phyloP scores from a whole-genome alignment of 2,888 invertebrate species.

The Drosophila phalerata region DNA sequence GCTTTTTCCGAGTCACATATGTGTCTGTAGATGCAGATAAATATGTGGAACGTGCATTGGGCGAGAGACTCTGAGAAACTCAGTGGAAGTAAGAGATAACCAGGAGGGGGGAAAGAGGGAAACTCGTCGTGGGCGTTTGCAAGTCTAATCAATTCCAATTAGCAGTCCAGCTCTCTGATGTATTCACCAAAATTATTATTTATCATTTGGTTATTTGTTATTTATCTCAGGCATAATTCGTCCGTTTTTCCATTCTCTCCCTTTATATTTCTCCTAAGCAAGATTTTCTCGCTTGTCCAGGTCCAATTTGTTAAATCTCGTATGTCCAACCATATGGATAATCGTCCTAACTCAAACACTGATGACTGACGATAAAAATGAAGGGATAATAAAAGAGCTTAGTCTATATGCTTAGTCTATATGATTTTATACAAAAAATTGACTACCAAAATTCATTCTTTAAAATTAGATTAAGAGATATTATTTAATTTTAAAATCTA shows the following conservation, averaged over 20 bases:
- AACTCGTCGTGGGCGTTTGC: slow-evolving; percentile 30
- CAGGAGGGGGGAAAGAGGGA: not conserved
- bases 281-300: slow-evolving; percentile 21
- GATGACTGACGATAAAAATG: slow-evolving; percentile 4
- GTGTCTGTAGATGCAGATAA: slow-evolving; percentile 82
- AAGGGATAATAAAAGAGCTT: not conserved
- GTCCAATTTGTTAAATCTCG: slow-evolving; percentile 24
- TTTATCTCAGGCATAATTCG: slow-evolving; percentile 65
- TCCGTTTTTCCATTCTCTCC: not conserved
- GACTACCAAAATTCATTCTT: too few species aligned
- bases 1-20: slow-evolving; percentile 70
- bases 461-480: too few species aligned
- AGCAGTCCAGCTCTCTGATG: slow-evolving; percentile 84
- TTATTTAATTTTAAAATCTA: too few species aligned
- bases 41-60: slow-evolving; percentile 81
- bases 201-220: slow-evolving; percentile 84
- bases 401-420: not conserved
- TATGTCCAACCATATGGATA: slow-evolving; percentile 36
- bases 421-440: too few species aligned
- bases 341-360: slow-evolving; percentile 9
- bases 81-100: not conserved
- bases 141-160: slow-evolving; percentile 85
- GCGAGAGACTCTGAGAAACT: slow-evolving; percentile 20
- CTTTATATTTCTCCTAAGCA: not conserved
- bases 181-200: slow-evolving; percentile 85